phyloP scores from a whole-genome alignment of 2,113 vertebrate species.

The Channa maculata region DNA sequence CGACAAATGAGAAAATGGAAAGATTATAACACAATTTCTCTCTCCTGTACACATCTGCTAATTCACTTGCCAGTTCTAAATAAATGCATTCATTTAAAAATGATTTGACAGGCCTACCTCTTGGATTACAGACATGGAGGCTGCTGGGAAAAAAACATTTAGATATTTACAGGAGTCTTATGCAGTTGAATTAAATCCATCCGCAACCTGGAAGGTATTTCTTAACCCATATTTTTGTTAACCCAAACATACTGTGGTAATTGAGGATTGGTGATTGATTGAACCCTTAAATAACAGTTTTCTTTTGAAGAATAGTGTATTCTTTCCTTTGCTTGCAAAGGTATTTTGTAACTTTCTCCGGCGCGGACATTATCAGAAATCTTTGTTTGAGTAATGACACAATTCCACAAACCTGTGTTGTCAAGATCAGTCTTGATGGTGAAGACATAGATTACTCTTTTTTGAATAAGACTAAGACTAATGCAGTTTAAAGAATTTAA shows the following conservation, averaged over 20 bases:
- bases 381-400: too few species aligned
- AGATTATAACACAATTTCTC: conserved; percentile 67
- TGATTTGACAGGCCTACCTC: conserved; percentile 53
- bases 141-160: not conserved
- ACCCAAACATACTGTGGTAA: too few species aligned
- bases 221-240: conserved; percentile 5
- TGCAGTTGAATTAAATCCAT: conserved; percentile 17
- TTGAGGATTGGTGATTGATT: too few species aligned
- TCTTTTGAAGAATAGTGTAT: too few species aligned
- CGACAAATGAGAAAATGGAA: conserved; percentile 65
- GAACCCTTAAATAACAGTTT: too few species aligned
- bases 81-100: conserved; percentile 53
- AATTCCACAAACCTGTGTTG: too few species aligned
- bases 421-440: too few species aligned
- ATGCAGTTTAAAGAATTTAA: conserved; percentile 35
- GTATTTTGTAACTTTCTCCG: too few species aligned
- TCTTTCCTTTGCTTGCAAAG: too few species aligned
- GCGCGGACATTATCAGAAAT: too few species aligned
- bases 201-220: conserved; percentile 1
- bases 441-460: too few species aligned
- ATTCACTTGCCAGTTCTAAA: conserved; percentile 64
- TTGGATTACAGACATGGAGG: conserved; percentile 19
- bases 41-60: conserved; percentile 58
- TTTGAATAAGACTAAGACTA: not conserved
- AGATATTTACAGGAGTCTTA: conserved; percentile 23